phyloP scores from a whole-genome alignment of 2,888 invertebrate genomes.

The Leptopilina myrica region DNA sequence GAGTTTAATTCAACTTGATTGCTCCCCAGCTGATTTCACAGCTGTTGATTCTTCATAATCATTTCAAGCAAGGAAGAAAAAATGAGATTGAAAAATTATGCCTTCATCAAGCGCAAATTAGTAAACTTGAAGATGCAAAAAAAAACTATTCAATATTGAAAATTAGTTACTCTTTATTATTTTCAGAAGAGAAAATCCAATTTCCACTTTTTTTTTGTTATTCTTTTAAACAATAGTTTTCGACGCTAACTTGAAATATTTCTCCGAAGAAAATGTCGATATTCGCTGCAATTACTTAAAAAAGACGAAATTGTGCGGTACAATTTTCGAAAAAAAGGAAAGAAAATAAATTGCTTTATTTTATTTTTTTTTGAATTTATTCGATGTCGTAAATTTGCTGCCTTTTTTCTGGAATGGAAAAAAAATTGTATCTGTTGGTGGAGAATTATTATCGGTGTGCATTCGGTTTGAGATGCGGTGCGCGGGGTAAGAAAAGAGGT shows the following conservation, averaged over 20 bases:
- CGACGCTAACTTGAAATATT: no score
- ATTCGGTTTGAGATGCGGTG: no score
- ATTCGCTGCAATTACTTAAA: constrained; percentile 5
- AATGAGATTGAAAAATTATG: constrained; percentile 22
- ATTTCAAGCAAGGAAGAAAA: constrained; percentile 7
- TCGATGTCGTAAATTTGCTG: constrained; percentile 6
- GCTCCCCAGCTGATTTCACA: constrained; percentile 29
- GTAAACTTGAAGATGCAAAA: no score
- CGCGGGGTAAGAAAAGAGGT: constrained; percentile 16
- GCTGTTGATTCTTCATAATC: constrained; percentile 37
- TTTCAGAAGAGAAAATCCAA: no score
- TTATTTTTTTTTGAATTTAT: constrained; percentile 17
- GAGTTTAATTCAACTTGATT: constrained; percentile 31
- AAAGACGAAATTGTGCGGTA: background rate
- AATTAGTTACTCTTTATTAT: no score
- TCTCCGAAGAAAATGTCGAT: background rate
- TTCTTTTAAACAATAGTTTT: no score
- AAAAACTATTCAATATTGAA: no score
- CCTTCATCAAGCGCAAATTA: background rate
- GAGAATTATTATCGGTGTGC: constrained; percentile 40
- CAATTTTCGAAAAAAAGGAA: background rate
- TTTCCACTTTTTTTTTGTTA: no score
- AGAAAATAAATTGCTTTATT: constrained; percentile 33
- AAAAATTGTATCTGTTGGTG: background rate
- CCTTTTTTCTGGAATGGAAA: no score